Evolutionary conservation across 2,113 vertebrate species (phyloP), one percentile per base, ranked within the genome.

Genomic region (Tragulus kanchil): DNA sequence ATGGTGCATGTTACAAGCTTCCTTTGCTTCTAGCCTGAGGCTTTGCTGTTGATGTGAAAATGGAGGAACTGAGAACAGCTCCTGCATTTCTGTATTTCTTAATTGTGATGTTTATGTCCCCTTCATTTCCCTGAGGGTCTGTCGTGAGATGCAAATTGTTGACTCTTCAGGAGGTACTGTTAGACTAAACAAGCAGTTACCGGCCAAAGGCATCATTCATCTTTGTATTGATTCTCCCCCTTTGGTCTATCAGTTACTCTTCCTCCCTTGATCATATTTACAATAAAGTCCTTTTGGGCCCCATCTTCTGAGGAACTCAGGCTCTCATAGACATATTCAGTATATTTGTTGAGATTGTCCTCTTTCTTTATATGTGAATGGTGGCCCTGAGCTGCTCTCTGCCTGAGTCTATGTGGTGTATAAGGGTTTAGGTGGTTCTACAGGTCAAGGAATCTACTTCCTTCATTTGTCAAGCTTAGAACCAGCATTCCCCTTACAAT

Each of bases 1-100:
- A 0, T 0, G 45, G 6, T 0, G 13, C 5, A 10, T 14, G 3
- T n/a, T 36, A 3, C 14, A 62, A 45, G 6, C 1, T 82, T 31
- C 48, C 59, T 8, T n/a, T 95, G 1, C 15, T 64, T 65, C 21
- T 50, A 8, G 3, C 8, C 9, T 19, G 4, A 7, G 36, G 12
- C 16, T 62, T 82, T 81, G 16, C 7, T 93, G 9, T 69, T 50
- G 13, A 75, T 14, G 25, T 61, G 21, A 62, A n/a, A n/a, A 8
- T 21, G 17, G 6, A 73, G 26, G 64, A 2, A 5, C 13, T 42
- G 7, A 59, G 16, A 85, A 84, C 0, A 81, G 9, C 0, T 81
- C 25, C 61, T 67, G 45, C 4, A 25, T 88, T 88, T 75, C 11
- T 48, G n/a, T 5, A 52, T 85, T 88, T 85, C 14, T 54, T 75